Evolutionary conservation across 2,797 vertebrate genomes (phyloP), one percentile per base, ranked within the genome.

Genomic region (Notolabrus celidotus): DNA sequence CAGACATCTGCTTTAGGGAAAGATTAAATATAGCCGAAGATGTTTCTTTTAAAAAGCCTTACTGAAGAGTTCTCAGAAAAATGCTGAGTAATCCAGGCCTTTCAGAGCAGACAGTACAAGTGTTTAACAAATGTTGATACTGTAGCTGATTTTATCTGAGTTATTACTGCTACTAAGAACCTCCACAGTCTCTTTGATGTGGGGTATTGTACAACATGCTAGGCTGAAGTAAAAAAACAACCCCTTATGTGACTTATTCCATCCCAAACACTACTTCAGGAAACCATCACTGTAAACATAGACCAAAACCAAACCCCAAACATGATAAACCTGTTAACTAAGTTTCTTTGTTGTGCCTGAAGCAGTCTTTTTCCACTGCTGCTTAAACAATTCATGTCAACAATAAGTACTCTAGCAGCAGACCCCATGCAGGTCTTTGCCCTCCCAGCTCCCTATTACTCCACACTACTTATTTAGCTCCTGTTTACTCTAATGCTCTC

Each of bases 391-490:
- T 59, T 41, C 31, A 51, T 55, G 53, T 79, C 70, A 80, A 82
- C 74, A 74, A 63, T 67, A 20, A 60, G 71, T 42, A 56, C 58
- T 31, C 39, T 36, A 39, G 22, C 20, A 42, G 50, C 1, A 54
- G 65, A 60, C 59, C 53, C 38, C 43, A 56, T 65, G 63, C 33
- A 22, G 74, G 45, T 46, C 12, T 57, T 41, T 41, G 12, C 55
- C 63, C 73, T 63, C 33, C 47, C 45, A 14, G 31, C 65, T 56
- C 59, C 46, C 31, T 22, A 49, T 31, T 47, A 67, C 59, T 67
- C 51, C 50, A 67, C 59, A 38, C 10, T 47, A 56, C 82, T 80
- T 77, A 87, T 62, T 74, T 53, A 67, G 62, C 62, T 80, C 45
- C 69, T 52, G 36, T 74, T 85, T 71, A 62, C 67, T 57, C 46